Percentiles rank a stretch among this genome's conserved stretches.
Conservation (phyloP, 2,113 vertebrate species). For the Anhinga rufa region DNA sequence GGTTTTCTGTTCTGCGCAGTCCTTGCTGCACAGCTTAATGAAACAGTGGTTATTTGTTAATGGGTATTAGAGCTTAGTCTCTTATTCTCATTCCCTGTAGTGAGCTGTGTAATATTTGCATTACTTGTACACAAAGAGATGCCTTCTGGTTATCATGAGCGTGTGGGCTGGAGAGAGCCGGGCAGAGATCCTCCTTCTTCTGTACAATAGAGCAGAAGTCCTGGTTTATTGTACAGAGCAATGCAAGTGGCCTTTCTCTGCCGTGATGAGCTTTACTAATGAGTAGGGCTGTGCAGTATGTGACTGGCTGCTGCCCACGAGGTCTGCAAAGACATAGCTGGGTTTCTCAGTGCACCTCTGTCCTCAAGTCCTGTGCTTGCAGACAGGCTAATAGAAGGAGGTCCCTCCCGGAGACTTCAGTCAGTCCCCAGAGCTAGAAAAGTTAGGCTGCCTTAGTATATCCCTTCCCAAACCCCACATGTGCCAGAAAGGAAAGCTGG, state of each 20-base stretch:
- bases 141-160: background rate
- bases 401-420: background rate
- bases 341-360: background rate
- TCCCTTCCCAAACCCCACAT: background rate
- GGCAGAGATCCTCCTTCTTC: background rate
- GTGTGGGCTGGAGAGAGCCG: background rate
- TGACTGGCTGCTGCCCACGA: background rate
- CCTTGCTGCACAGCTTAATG: constrained; percentile 17
- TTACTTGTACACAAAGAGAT: background rate
- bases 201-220: background rate
- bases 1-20: constrained; percentile 35
- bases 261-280: background rate
- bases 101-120: background rate
- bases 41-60: constrained; percentile 60
- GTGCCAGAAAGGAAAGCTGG: background rate
- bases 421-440: background rate
- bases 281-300: background rate
- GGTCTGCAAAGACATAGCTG: background rate
- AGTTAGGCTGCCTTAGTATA: background rate
- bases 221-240: background rate
- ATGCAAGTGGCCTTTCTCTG: background rate
- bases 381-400: background rate
- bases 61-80: background rate
- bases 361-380: background rate
- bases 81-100: background rate